These are phyloP conservation scores for Strongylocentrotus purpuratus DNA, from an alignment of 35 echinoderm and acorn worm species.

Conservation along the genomic window DNA sequence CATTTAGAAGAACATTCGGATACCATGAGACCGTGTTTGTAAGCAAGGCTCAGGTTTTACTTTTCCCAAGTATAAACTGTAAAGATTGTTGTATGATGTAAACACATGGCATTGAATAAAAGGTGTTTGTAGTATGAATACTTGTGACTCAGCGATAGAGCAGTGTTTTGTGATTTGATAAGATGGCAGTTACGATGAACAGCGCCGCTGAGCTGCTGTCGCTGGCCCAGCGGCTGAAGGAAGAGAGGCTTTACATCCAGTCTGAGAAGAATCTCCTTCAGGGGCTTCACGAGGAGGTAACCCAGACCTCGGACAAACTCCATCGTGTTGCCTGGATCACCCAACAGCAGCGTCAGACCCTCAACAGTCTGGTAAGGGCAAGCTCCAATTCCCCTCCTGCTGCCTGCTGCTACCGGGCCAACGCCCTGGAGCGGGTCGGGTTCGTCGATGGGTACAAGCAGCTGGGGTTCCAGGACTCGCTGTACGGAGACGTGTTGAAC, in stretches of 20 bases:
- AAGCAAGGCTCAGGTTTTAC: background rate
- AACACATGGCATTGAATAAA: background rate
- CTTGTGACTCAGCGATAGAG: background rate
- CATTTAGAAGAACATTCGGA: too few relatives aligned
- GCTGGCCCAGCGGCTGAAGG: conserved; percentile 82
- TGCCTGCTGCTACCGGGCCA: conserved; percentile 87
- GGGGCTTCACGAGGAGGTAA: conserved; percentile 79
- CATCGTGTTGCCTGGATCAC: conserved; percentile 90
- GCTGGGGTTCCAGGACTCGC: conserved; percentile 73
- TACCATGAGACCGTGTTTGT: background rate
- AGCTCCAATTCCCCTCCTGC: conserved; percentile 73
- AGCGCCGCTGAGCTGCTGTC: conserved; percentile 68
- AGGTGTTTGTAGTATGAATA: too few relatives aligned
- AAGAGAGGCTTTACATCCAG: conserved; percentile 82
- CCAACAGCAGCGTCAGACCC: conserved; percentile 86
- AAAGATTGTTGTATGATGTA: background rate
- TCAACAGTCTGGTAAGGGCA: conserved; percentile 77
- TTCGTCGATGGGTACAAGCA: conserved; percentile 90
- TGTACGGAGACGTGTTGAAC: conserved; percentile 84
- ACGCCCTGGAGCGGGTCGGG: conserved; percentile 78
- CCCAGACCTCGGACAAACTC: conserved; percentile 73
- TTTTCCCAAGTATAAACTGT: background rate
- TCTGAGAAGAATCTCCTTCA: conserved; percentile 84
- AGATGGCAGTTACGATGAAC: conserved; percentile 29
- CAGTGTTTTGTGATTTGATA: background rate